Evolutionary conservation across 2,113 vertebrate genomes (phyloP), one percentile per base, ranked within the genome.

Genomic region (Platanista minor): DNA sequence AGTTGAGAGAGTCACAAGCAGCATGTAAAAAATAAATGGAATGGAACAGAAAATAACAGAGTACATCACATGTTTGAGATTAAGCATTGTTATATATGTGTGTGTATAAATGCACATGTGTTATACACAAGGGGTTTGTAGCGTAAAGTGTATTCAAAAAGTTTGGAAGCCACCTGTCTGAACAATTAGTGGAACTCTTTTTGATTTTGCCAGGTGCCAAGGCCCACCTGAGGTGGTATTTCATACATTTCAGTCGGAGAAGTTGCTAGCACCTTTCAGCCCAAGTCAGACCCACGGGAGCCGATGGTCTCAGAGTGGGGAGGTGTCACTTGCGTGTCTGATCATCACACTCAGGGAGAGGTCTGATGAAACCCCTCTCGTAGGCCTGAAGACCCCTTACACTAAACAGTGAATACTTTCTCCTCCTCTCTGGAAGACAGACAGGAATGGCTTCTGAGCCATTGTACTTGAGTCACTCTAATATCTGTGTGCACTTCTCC

Each of bases 321-420:
- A 94, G 86, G 43, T 82, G 77, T 86, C 78, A 18, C 74, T 29
- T 23, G 43, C 14, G 52, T 66, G 82, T 14, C 52, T 74, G 74
- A 8, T 8, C 27, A 0, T 31, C 12, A 0, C 10, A 54, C 72
- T 41, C 41, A 29, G 33, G 72, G 72, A 52, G 90, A n/a, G 64
- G 46, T 43, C 49, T 33, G 18, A 27, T 1, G 88, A 82, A 27
- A 36, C 31, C 57, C 59, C 64, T 1, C 14, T 52, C 23, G 3
- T 0, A 11, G 61, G 39, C 93, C 52, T 3, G 49, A 39, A 84
- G 62, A 49, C n/a, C 41, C 81, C 59, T 57, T 0, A 36, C 43
- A 13, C 46, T 13, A 0, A 4, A 2, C 27, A 12, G 20, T 1
- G 20, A 39, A 25, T 10, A 10, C 17, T 36, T 57, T 33, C 25